Base-by-base conservation (phyloP, 2,797 vertebrate genomes). In the Gallinago solitaria region DNA sequence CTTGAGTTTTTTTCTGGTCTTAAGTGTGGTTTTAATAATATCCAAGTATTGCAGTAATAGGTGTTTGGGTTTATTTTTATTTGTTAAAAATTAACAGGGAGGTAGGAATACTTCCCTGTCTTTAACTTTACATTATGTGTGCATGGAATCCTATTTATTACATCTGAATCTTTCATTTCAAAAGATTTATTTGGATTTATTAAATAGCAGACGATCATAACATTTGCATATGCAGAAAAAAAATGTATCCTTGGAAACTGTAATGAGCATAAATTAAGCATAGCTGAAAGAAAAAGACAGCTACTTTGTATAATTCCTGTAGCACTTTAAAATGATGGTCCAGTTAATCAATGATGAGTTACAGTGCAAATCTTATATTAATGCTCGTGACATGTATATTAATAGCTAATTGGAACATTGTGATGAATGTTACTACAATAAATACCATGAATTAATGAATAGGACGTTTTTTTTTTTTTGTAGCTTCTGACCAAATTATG, bases 321-420 rank as follows among this genome's bases (percentile, higher is more conserved):
- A 83, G 51, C 43, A 87, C 45, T 89, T 95, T 69, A 75, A 95
- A 95, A 91, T 78, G 79, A 96, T 81, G 0, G 15, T 51, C 45
- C 53, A 93, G 76, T 60, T 92, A 95, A 96, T 93, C 91, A 93
- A 50, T 79, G 74, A 54, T 94, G 57, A 95, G 83, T 89, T 95
- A 63, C 48, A 83, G 33, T 30, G 25, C 24, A 76, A 83, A 95
- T 84, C 76, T 90, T 57, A 64, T 79, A 75, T 79, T 90, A 95
- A 71, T 94, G 92, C 0, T 4, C 80, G 50, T 84, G 71, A 83
- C 35, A 65, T 65, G 37, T 65, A 93, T 25, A 89, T 94, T 93
- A 89, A 79, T 57, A 81, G 63, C 71, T 93, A 94, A 94, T 88
- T 91, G 68, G 75, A 86, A 96, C 57, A 92, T 65, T 80, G 47